Evolutionary conservation across 2,113 vertebrate species (phyloP), one percentile per base, ranked within the genome.

Genomic region (Podarcis raffonei): DNA sequence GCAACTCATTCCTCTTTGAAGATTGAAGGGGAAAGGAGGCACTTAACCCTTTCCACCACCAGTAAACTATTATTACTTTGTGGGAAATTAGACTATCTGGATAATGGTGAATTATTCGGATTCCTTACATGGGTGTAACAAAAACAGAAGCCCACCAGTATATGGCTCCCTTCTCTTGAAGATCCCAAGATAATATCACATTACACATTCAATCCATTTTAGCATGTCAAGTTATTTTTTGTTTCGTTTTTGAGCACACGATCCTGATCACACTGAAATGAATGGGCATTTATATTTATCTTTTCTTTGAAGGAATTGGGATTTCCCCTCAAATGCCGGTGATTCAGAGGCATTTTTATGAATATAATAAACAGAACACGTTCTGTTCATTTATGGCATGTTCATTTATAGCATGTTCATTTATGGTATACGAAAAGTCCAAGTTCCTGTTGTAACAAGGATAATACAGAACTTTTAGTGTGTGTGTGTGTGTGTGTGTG

Each of bases 1-100:
- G 94, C 94, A 93, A 94, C 91, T 89, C 0, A 93, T 92, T 94
- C 90, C 91, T 93, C 88, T 94, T 90, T 90, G 92, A 91, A 95
- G 89, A 27, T 2, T 72, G 87, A 90, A 94, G 95, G 42, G 42
- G 69, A 37, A 81, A 87, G 78, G 78, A 74, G 62, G 91, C 95
- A 95, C 88, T 95, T 96, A 96, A 95, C 94, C 93, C 90, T 92
- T 91, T 93, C 66, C 89, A 90, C 66, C 89, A 90, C 89, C 93
- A 78, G 86, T 62, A 96, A 72, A 89, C 87, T 89, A 92, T 89
- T 89, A 88, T 30, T 84, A 62, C 16, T 62, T 62, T 62, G 35
- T 72, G 80, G 65, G 77, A 75, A 90, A 93, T 88, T 85, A 91
- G 91, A 83, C 81, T 62, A 66, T 88, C 2, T 1, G 83, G 91